Base-by-base conservation (phyloP, 2,888 invertebrate species). In the Platycheirus rosarum region DNA sequence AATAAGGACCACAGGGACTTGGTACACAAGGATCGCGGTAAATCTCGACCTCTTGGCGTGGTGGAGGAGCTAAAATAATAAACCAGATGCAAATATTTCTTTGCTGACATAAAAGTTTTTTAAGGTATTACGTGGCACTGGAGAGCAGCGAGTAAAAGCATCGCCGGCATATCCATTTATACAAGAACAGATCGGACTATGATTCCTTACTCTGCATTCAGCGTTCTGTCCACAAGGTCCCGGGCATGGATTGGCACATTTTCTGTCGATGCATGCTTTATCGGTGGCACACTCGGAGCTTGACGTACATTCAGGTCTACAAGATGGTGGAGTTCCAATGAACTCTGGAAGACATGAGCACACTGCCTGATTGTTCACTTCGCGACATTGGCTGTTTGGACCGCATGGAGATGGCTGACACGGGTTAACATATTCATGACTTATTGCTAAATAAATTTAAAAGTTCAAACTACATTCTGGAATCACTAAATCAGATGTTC, bases 171-270 rank as follows among this genome's bases (percentile, higher is more conserved):
- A 93, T 49, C 93, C 93, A 85, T 89, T 86, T 20, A 91, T 91
- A 88, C 96, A 96, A 62, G 93, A 93, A 88, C 96, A 97, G 86
- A 95, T 93, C 2, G 96, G 95, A 88, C 94, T 95, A 87, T 96
- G 96, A 88, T 95, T 94, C 70, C 94, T 93, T 9, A 95, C 95
- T 89, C 93, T 92, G 87, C 96, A 96, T 76, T 93, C 91, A 0
- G 95, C 94, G 84, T 93, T 93, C 48, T 92, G 88, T 6, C 95
- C 96, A 89, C 96, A 96, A 5, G 94, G 93, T 75, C 94, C 95
- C 5, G 94, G 93, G 86, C 96, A 96, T 2, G 95, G 95, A 88
- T 96, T 93, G 75, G 92, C 89, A 89, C 96, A 96, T 89, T 93
- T 94, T 87, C 93, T 93, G 88, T 93, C 93, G 73, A 93, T 93